phyloP scores from a whole-genome alignment of 2,797 vertebrate genomes.

The Anas acuta region DNA sequence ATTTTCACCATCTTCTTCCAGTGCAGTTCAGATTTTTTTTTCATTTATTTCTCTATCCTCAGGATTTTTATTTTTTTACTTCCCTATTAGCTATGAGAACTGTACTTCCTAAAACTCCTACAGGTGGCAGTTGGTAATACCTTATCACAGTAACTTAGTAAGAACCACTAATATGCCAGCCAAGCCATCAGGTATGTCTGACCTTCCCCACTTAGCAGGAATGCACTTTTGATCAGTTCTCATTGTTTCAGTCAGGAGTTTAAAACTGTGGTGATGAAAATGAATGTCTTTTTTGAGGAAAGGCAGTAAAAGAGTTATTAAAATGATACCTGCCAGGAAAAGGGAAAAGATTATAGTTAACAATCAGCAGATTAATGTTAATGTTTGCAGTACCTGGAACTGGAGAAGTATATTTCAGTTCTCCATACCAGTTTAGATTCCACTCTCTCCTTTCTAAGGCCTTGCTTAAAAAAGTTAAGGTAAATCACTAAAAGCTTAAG shows the following conservation, averaged over 20 bases:
- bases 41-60: not conserved
- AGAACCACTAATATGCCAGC: not conserved
- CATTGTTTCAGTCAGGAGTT: constrained; percentile 47
- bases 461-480: not conserved
- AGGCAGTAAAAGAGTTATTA: not conserved
- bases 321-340: not conserved
- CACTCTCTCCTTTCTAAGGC: not conserved
- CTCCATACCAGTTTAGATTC: not conserved
- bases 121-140: not conserved
- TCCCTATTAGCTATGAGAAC: not conserved
- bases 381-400: not conserved
- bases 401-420: not conserved
- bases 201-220: not conserved
- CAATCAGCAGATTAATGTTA: not conserved
- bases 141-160: not conserved
- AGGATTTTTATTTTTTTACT: not conserved
- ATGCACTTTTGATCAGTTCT: constrained; percentile 8
- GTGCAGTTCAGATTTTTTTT: not conserved
- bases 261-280: constrained; percentile 33
- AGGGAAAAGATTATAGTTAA: not conserved
- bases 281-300: not conserved
- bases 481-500: not conserved
- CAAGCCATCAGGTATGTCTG: not conserved
- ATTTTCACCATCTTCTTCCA: not conserved
- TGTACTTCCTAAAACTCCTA: not conserved